These are phyloP conservation scores for Corapipo altera DNA, from an alignment of 2,113 vertebrate species.

Conservation along the genomic window DNA sequence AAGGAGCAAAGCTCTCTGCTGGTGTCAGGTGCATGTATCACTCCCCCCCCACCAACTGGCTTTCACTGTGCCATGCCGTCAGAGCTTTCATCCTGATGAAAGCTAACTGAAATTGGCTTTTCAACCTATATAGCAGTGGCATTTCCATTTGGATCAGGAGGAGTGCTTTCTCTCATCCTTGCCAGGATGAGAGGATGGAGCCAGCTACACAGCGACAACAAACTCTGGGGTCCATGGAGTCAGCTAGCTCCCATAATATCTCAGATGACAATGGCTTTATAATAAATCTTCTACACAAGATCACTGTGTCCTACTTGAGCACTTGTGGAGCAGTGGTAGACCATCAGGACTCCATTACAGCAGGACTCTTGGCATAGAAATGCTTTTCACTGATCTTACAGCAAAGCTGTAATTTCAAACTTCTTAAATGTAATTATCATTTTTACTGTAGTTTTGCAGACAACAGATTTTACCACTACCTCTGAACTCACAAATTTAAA, in stretches of 20 bases:
- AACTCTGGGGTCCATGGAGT: background rate
- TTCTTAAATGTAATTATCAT: background rate
- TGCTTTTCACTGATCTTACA: background rate
- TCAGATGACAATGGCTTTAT: background rate
- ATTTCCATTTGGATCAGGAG: background rate
- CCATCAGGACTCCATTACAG: background rate
- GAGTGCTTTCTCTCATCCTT: background rate
- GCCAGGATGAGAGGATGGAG: background rate
- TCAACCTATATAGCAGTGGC: background rate
- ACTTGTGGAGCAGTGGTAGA: background rate
- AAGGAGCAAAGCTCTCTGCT: background rate
- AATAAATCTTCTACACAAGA: background rate
- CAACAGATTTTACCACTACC: background rate
- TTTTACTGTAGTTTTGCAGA: background rate
- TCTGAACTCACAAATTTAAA: background rate
- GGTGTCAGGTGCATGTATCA: background rate
- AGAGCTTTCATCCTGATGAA: background rate
- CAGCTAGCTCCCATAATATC: background rate
- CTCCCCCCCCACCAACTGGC: background rate
- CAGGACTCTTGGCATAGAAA: background rate
- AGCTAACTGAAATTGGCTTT: background rate
- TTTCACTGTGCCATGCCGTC: background rate
- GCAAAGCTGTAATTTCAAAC: background rate
- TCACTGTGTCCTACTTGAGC: background rate
- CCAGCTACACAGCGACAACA: background rate